Evolutionary conservation across 2,113 vertebrate species (phyloP).

Genomic region (Neotoma lepida): DNA sequence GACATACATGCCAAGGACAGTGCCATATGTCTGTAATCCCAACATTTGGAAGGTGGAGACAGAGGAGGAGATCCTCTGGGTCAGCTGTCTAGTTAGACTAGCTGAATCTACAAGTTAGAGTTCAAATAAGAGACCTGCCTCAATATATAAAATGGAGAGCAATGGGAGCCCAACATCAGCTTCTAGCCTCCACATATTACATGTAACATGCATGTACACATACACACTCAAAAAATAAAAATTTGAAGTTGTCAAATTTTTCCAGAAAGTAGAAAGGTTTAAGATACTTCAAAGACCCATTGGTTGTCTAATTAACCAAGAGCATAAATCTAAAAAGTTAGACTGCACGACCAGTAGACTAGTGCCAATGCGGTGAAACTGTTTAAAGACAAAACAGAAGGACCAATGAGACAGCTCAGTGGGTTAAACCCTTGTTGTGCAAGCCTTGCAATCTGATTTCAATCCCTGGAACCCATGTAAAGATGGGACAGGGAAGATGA

Average conservation of each 20-base stretch:
- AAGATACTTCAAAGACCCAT: neutral
- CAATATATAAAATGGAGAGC: neutral
- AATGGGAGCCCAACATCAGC: neutral
- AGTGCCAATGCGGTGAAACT: neutral
- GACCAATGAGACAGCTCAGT: neutral
- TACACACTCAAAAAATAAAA: neutral
- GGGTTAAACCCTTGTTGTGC: neutral
- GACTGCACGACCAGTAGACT: neutral
- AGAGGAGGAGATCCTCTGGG: neutral
- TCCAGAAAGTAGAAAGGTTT: constrained; percentile 10
- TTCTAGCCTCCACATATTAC: neutral
- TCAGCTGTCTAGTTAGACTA: neutral
- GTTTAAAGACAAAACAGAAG: neutral
- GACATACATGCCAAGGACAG: neutral
- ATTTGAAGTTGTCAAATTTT: neutral
- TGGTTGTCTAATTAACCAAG: neutral
- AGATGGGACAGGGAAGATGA: neutral
- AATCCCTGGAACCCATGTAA: neutral
- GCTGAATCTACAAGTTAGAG: neutral
- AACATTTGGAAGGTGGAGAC: neutral
- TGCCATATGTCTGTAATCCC: neutral
- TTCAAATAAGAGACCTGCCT: neutral
- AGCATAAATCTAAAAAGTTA: neutral
- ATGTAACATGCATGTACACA: neutral
- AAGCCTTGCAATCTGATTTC: neutral